A percentile compares a stretch with the other conserved stretches of the same genome.
These are phyloP conservation scores for Rostratula benghalensis DNA, from an alignment of 2,113 vertebrate species.

Conservation along the genomic window DNA sequence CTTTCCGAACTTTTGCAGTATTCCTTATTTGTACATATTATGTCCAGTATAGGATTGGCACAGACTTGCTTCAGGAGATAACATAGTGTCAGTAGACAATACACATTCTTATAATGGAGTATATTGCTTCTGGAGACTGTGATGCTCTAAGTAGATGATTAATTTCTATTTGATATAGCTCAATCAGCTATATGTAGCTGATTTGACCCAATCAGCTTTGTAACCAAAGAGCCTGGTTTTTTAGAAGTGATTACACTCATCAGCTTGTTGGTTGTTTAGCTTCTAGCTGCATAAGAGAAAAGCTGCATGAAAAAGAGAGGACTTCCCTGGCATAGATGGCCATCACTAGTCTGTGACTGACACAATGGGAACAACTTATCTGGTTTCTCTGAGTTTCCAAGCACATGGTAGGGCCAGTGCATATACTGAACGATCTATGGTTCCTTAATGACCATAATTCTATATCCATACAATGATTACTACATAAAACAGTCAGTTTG, in stretches of 20 bases:
- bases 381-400: background rate
- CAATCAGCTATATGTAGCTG: background rate
- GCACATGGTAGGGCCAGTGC: background rate
- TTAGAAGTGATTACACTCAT: background rate
- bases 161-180: background rate
- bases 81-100: background rate
- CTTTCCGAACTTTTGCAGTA: background rate
- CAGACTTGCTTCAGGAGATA: background rate
- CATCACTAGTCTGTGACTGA: background rate
- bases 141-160: background rate
- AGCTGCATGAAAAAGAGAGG: background rate
- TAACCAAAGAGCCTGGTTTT: background rate
- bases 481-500: background rate
- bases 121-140: background rate
- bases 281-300: background rate
- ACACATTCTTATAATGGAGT: background rate
- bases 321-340: background rate
- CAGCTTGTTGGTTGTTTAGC: background rate
- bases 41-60: background rate
- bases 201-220: background rate
- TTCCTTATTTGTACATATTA: background rate
- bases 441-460: background rate
- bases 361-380: background rate
- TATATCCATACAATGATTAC: rapidly evolving
- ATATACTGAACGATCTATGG: background rate